These are phyloP conservation scores for Thinocorus orbignyianus DNA, from an alignment of 2,113 vertebrate species.

Conservation along the genomic window DNA sequence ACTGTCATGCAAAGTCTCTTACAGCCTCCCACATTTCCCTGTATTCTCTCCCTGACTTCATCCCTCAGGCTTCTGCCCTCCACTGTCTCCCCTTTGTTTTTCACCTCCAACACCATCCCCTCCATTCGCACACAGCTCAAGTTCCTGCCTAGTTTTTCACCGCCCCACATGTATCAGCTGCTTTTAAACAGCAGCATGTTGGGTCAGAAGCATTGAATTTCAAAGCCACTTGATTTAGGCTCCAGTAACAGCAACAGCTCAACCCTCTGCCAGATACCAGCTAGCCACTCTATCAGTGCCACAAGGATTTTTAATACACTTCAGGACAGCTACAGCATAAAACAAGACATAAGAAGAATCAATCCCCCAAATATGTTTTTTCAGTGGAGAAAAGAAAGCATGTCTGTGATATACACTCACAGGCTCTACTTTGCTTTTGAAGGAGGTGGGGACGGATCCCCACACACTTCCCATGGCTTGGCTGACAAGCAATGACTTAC, in stretches of 20 bases:
- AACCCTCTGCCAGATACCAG: not conserved
- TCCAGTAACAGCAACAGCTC: not conserved
- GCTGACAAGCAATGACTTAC: not conserved
- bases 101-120: not conserved
- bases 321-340: not conserved
- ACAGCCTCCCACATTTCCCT: not conserved
- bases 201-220: conserved; percentile 4
- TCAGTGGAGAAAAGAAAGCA: not conserved
- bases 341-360: not conserved
- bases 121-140: not conserved
- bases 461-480: not conserved
- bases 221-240: not conserved
- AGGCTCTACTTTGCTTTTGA: not conserved
- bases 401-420: not conserved
- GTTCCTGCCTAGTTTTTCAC: conserved; percentile 40
- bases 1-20: not conserved
- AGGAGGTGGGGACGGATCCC: not conserved
- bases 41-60: not conserved
- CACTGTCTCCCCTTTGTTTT: not conserved
- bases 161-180: not conserved
- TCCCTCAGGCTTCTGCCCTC: not conserved
- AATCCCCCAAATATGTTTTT: not conserved
- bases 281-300: not conserved
- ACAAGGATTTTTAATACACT: not conserved
- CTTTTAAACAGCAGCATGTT: not conserved